Conservation (phyloP, 2,797 vertebrate species). For the Sebastes diaconus region DNA sequence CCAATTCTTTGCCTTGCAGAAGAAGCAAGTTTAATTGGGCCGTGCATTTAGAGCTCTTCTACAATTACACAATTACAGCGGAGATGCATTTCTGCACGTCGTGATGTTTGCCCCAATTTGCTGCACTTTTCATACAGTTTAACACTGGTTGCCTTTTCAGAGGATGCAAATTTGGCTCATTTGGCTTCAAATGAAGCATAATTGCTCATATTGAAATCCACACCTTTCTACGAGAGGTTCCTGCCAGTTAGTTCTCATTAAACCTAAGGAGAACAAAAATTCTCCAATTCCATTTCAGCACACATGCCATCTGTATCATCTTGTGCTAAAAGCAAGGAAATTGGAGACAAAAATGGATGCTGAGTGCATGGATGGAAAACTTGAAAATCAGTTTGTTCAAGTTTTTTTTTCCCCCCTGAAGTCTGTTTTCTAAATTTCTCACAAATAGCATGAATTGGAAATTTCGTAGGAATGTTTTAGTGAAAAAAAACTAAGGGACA, state of each 20-base stretch:
- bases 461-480: conserved; percentile 34
- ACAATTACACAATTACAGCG: conserved; percentile 89
- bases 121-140: conserved; percentile 88
- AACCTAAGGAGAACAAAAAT: conserved; percentile 81
- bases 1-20: conserved; percentile 86
- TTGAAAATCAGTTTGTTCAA: conserved; percentile 67
- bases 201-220: conserved; percentile 88
- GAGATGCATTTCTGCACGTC: conserved; percentile 87
- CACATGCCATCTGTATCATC: conserved; percentile 85
- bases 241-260: conserved; percentile 87
- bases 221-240: conserved; percentile 88
- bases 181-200: conserved; percentile 87
- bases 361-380: conserved; percentile 67
- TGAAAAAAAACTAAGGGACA: neutral
- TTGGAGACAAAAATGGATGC: conserved; percentile 79
- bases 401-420: neutral
- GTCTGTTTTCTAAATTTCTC: conserved; percentile 61
- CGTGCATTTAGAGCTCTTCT: conserved; percentile 86
- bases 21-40: conserved; percentile 89
- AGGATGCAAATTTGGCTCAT: conserved; percentile 88
- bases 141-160: conserved; percentile 85
- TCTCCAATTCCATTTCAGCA: conserved; percentile 78
- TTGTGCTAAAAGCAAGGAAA: conserved; percentile 83
- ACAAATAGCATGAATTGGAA: conserved; percentile 45
- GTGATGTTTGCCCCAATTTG: conserved; percentile 87